Evolutionary conservation across 92 coral and sea anemone species (phyloP).

Genomic region (Zoanthus sociatus): DNA sequence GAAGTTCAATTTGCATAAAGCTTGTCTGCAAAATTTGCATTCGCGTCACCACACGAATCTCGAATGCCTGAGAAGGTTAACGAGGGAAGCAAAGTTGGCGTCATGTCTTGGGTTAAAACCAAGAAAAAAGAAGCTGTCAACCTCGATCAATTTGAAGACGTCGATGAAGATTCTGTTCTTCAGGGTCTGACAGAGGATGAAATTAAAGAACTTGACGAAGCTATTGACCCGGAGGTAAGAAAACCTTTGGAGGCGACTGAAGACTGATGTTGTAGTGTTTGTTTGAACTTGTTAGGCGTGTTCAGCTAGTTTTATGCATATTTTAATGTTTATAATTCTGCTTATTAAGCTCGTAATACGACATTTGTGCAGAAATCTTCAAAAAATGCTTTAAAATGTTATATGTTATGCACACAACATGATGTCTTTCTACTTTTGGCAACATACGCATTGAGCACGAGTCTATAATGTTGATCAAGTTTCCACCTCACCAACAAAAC

Average conservation of each 20-base stretch:
- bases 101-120: constrained; percentile 86
- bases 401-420: background rate
- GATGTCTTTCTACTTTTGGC: background rate
- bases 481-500: background rate
- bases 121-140: constrained; percentile 67
- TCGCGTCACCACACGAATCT: constrained; percentile 38
- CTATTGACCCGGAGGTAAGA: constrained; percentile 98
- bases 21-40: constrained; percentile 35
- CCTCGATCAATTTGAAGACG: constrained; percentile 76
- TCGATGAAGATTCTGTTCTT: constrained; percentile 84
- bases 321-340: background rate
- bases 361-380: background rate
- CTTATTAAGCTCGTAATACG: background rate
- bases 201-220: constrained; percentile 80
- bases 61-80: constrained; percentile 41
- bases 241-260: background rate
- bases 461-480: background rate
- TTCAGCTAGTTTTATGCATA: constrained; percentile 30
- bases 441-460: background rate
- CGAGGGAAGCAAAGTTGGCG: constrained; percentile 7
- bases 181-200: constrained; percentile 90
- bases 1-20: constrained; percentile 41
- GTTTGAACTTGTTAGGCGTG: constrained; percentile 10
- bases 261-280: background rate
- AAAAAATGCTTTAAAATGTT: background rate